These are phyloP conservation scores for Periphyllus acericola DNA, from an alignment of 2,888 invertebrate genomes.

Conservation along the genomic window DNA sequence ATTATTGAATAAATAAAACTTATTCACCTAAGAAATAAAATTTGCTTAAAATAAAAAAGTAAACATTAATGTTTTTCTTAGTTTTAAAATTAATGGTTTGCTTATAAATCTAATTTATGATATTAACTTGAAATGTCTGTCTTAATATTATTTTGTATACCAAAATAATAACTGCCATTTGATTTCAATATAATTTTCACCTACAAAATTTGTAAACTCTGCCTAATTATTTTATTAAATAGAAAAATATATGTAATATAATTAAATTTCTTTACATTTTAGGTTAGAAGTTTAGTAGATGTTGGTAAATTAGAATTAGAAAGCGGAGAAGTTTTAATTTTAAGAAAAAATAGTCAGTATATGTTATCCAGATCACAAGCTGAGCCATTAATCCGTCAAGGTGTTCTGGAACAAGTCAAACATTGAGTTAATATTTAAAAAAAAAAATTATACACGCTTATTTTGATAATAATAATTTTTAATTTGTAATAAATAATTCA, in stretches of 20 bases:
- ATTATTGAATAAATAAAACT: no score
- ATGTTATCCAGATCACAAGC: constrained; percentile 88
- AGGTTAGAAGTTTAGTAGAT: constrained; percentile 83
- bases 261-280: constrained; percentile 61
- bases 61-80: no score
- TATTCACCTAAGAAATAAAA: no score
- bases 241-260: neutral
- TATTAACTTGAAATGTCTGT: no score
- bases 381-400: constrained; percentile 89
- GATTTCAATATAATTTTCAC: no score
- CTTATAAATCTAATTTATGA: no score
- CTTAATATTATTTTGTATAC: no score
- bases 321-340: constrained; percentile 87
- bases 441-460: neutral
- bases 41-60: no score
- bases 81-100: no score
- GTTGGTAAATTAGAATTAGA: constrained; percentile 95
- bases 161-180: no score
- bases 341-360: constrained; percentile 92
- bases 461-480: neutral
- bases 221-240: neutral
- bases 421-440: constrained; percentile 16
- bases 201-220: no score
- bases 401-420: constrained; percentile 82
- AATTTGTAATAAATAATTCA: neutral